A percentile compares a stretch with the other conserved stretches of the same genome.
These are phyloP conservation scores for Tretioscincus oriximinensis DNA, from an alignment of 2,113 vertebrate species.

Conservation along the genomic window DNA sequence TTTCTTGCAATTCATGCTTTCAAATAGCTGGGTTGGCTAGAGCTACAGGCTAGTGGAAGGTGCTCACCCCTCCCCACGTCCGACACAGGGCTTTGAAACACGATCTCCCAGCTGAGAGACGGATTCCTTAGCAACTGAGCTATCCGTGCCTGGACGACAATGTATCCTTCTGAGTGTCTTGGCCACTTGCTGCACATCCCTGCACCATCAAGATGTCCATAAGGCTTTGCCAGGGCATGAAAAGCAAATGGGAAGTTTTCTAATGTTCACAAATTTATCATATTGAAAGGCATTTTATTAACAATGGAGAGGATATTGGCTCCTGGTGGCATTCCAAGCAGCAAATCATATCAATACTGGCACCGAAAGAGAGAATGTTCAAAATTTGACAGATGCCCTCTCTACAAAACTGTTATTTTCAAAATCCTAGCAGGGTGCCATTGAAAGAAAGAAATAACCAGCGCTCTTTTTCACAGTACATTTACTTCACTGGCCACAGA, in stretches of 20 bases:
- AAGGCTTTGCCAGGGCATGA: neutral
- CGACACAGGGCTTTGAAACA: too few relatives aligned
- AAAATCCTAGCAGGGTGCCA: slow-evolving; percentile 2
- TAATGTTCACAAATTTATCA: neutral
- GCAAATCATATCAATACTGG: neutral
- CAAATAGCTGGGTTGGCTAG: too few relatives aligned
- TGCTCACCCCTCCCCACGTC: too few relatives aligned
- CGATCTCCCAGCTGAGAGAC: too few relatives aligned
- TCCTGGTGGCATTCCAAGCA: slow-evolving; percentile 1
- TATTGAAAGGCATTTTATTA: neutral
- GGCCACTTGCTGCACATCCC: neutral
- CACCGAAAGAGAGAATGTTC: neutral
- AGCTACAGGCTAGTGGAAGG: too few relatives aligned
- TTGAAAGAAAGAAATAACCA: neutral
- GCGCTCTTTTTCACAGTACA: neutral
- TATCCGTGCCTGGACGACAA: too few relatives aligned
- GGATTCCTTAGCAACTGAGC: too few relatives aligned
- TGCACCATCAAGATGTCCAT: neutral
- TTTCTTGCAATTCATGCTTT: too few relatives aligned
- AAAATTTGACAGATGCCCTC: neutral
- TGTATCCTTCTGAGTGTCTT: neutral
- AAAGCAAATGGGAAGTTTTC: neutral
- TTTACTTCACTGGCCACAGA: neutral
- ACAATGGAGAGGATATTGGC: neutral
- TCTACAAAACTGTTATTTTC: neutral